These are phyloP conservation scores for Heliornis fulica DNA, from an alignment of 2,113 vertebrate genomes.

Conservation along the genomic window DNA sequence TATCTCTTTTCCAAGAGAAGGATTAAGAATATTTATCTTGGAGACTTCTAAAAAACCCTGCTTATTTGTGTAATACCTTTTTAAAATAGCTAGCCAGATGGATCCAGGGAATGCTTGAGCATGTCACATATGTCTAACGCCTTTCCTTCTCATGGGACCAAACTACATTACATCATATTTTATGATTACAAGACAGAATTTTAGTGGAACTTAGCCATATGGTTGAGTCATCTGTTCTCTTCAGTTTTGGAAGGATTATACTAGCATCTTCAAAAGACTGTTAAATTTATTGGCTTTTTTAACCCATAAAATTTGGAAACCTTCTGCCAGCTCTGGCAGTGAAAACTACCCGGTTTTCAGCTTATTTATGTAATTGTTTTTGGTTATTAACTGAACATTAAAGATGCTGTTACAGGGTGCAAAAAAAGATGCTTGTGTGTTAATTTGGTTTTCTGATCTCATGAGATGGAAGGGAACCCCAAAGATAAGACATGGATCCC, in stretches of 20 bases:
- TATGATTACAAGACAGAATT: slow-evolving; percentile 68
- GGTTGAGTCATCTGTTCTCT: slow-evolving; percentile 72
- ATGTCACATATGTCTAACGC: slow-evolving; percentile 52
- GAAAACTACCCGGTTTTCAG: neutral
- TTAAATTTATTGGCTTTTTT: slow-evolving; percentile 49
- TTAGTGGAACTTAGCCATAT: slow-evolving; percentile 70
- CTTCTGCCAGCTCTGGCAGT: slow-evolving; percentile 14
- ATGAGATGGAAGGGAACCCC: neutral
- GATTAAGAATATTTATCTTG: slow-evolving; percentile 1
- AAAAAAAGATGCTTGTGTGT: neutral
- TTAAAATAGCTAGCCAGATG: slow-evolving; percentile 44
- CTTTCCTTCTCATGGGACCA: slow-evolving; percentile 54
- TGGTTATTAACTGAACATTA: neutral
- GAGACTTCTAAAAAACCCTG: neutral
- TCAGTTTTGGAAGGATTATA: slow-evolving; percentile 50
- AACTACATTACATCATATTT: slow-evolving; percentile 69
- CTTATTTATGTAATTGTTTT: neutral
- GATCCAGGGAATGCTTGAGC: slow-evolving; percentile 5
- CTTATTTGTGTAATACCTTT: slow-evolving; percentile 31
- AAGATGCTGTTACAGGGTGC: neutral
- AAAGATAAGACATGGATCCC: accelerated
- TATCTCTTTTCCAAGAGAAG: neutral
- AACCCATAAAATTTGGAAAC: slow-evolving; percentile 37
- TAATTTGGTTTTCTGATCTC: neutral
- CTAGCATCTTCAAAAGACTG: slow-evolving; percentile 57